Base-by-base conservation (phyloP, 2,113 vertebrate species). In the Carlito syrichta region DNA sequence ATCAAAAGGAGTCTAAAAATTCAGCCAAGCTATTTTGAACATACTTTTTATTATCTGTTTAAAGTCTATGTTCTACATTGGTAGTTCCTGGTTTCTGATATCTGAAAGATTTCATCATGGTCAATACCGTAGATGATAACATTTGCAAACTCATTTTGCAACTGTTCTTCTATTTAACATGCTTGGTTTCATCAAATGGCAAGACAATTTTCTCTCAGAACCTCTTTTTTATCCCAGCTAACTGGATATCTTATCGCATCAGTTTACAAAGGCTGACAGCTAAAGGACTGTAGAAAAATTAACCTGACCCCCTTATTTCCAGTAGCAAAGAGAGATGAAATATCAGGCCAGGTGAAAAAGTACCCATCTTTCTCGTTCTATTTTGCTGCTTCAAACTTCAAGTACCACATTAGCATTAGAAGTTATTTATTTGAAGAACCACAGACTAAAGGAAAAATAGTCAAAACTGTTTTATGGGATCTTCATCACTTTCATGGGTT, bases 281-380 rank as follows among this genome's bases (percentile, higher is more conserved):
- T 68, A 27, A 91, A 94, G 89, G 94, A 78, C 89, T 96, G 71
- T 91, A 96, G 87, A 60, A 97, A 93, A 98, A 96, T 89, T 96
- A 98, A 69, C 50, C 79, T 78, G 76, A 95, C 95, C 78, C 54
- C 35, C 91, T 84, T 73, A 66, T 86, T 89, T 97, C 79, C n/a
- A 84, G 66, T 83, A 98, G 87, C 89, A 98, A 96, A 97, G 68
- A 89, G 85, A 97, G 92, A 89, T 56, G 93, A 98, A 97, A 96
- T 98, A 94, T 96, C 96, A 97, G 69, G 30, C 56, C 35, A 89
- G 91, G 63, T 76, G 91, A 97, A 96, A 82, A 97, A 81, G 35
- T 1, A 96, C 92, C 69, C 14, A 66, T 71, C 82, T 97, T 97
- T 83, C 13, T 93, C 97, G 96, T 97, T 86, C 93, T 77, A 84